A percentile compares a stretch with the other conserved stretches of the same genome.
Evolutionary conservation across 1,140 invertebrate species (phyloP).

Genomic region (Macrobrachium rosenbergii): DNA sequence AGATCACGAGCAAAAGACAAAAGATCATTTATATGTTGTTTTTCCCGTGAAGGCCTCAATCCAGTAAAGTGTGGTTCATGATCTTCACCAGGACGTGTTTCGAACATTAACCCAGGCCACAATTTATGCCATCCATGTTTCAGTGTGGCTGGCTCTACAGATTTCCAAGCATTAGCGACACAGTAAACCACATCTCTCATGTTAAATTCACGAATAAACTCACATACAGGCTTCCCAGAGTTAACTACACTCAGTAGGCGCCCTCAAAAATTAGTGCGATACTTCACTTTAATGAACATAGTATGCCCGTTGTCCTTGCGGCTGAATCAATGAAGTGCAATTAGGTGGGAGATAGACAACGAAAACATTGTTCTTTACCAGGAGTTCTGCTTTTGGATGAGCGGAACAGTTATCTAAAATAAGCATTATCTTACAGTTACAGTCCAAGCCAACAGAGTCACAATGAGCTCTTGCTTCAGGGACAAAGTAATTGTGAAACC

Average conservation of each 20-base stretch:
- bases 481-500: no score
- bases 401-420: constrained; percentile 34
- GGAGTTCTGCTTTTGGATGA: not conserved
- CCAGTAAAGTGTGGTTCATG: not conserved
- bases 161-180: constrained; percentile 16
- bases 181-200: constrained; percentile 15
- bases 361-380: constrained; percentile 1
- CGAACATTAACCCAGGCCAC: constrained; percentile 24
- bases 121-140: constrained; percentile 36
- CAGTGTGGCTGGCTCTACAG: not conserved
- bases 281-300: constrained; percentile 26
- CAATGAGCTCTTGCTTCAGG: no score
- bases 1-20: not conserved
- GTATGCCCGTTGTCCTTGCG: not conserved
- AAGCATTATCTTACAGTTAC: no score
- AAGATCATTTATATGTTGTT: not conserved
- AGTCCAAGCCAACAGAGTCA: no score
- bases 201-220: constrained; percentile 11
- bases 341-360: constrained; percentile 27
- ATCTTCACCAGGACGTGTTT: not conserved
- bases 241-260: not conserved
- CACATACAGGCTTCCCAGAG: no score
- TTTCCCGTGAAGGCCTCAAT: not conserved
- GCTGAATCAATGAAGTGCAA: constrained; percentile 13
- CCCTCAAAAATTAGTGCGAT: not conserved